Evolutionary conservation across 1,140 invertebrate species (phyloP).

Genomic region (Pollicipes pollicipes): DNA sequence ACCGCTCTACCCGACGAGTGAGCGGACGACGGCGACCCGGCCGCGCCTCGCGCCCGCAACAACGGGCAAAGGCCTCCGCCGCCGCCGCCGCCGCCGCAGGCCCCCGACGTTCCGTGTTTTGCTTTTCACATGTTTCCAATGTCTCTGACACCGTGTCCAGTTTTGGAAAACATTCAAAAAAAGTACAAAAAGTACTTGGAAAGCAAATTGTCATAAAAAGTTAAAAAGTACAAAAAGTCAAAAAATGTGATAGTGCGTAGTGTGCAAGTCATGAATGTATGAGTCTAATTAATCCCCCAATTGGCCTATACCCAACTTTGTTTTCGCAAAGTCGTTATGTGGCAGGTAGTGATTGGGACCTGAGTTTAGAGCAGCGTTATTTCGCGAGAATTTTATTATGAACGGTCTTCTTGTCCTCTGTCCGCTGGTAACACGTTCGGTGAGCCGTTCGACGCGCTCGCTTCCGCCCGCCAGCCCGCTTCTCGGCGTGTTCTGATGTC

Average conservation of each 20-base stretch:
- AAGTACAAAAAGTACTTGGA: neutral
- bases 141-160: neutral
- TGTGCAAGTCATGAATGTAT: too few species aligned
- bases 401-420: neutral
- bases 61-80: too few species aligned
- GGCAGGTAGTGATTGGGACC: neutral
- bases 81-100: too few species aligned
- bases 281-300: too few species aligned
- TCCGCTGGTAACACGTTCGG: neutral
- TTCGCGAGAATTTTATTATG: neutral
- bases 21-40: neutral
- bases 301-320: neutral
- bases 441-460: too few species aligned
- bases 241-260: neutral
- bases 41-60: neutral
- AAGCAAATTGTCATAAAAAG: neutral
- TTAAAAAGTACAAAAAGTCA: slow-evolving; percentile 2
- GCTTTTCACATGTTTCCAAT: slow-evolving; percentile 2
- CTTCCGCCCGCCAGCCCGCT: too few species aligned
- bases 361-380: neutral
- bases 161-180: neutral
- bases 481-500: too few species aligned
- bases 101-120: neutral
- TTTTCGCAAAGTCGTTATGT: neutral
- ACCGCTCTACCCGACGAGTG: neutral